phyloP scores from a whole-genome alignment of 2,113 vertebrate species.

The Heterotis niloticus region DNA sequence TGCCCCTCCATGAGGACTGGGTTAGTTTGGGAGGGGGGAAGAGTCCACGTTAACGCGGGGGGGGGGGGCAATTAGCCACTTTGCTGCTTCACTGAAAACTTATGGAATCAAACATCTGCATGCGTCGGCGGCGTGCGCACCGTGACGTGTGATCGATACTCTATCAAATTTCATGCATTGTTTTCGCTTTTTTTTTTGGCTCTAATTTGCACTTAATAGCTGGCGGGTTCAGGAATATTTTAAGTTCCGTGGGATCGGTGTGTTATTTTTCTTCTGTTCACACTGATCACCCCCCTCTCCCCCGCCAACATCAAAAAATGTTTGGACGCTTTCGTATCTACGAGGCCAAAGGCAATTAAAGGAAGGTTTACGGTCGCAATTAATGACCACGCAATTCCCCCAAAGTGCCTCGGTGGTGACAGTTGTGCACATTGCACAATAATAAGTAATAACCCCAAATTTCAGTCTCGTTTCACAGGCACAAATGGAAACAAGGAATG shows the following conservation, averaged over 20 bases:
- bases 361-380: not conserved
- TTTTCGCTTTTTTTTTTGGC: not conserved
- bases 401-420: too few relatives aligned
- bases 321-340: too few relatives aligned
- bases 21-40: constrained; percentile 47
- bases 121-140: not conserved
- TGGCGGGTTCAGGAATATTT: too few relatives aligned
- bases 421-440: too few relatives aligned
- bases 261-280: too few relatives aligned
- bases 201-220: not conserved
- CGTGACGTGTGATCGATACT: not conserved
- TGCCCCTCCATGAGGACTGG: constrained; percentile 44
- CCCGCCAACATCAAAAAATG: too few relatives aligned
- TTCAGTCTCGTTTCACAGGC: not conserved
- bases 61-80: constrained; percentile 68
- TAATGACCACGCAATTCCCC: not conserved
- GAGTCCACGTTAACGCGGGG: too few relatives aligned
- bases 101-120: constrained; percentile 50
- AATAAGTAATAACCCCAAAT: too few relatives aligned
- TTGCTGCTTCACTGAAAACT: constrained; percentile 64
- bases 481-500: not conserved
- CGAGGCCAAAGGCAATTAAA: too few relatives aligned
- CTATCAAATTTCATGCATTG: not conserved
- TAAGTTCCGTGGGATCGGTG: too few relatives aligned
- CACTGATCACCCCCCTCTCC: too few relatives aligned